phyloP scores from a whole-genome alignment of 2,113 vertebrate species.

The Opisthocomus hoazin region DNA sequence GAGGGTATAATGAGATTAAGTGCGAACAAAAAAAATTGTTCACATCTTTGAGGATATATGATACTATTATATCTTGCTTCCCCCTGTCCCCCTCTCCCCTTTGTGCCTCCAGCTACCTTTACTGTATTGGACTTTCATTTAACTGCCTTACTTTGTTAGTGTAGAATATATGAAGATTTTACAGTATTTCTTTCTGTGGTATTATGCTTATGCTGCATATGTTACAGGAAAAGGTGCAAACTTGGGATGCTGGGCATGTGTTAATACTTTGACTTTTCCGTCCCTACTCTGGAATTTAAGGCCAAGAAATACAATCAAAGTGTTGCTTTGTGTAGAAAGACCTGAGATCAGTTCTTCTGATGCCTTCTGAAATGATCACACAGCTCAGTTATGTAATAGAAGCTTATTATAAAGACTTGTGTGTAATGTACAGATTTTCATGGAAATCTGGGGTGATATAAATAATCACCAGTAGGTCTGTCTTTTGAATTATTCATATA shows the following conservation, averaged over 20 bases:
- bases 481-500: constrained; percentile 6
- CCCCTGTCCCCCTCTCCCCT: neutral
- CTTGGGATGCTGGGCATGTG: neutral
- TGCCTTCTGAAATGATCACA: neutral
- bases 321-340: neutral
- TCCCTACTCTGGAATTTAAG: neutral
- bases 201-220: neutral
- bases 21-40: neutral
- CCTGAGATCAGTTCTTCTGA: neutral
- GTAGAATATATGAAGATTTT: neutral
- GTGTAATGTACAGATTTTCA: neutral
- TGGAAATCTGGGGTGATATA: constrained; percentile 14
- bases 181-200: neutral
- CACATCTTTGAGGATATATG: neutral
- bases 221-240: neutral
- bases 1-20: neutral
- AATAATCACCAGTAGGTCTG: neutral
- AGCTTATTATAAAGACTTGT: neutral
- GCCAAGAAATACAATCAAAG: neutral
- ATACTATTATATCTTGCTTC: neutral
- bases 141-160: neutral
- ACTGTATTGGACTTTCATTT: neutral
- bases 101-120: neutral
- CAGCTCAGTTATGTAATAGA: neutral
- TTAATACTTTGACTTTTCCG: neutral